Evolutionary conservation across 2,888 invertebrate genomes (phyloP).

Genomic region (Caenorhabditis sulstoni): DNA sequence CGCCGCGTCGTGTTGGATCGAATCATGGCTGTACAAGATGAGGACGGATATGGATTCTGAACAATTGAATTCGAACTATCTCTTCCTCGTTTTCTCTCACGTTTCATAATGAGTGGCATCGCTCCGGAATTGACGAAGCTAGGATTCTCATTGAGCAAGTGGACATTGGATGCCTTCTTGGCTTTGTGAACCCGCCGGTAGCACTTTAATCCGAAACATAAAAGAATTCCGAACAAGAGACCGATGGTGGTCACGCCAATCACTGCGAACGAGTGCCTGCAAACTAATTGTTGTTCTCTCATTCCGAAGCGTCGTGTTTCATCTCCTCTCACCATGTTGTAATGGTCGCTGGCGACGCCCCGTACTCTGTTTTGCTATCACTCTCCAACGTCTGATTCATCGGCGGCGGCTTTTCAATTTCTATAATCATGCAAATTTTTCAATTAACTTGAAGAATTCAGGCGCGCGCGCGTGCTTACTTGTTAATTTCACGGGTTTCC

Average conservation of each 20-base stretch:
- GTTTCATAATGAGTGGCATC: conserved; percentile 42
- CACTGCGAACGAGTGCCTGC: conserved; percentile 39
- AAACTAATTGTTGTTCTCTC: conserved; percentile 1
- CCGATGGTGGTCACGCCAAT: neutral
- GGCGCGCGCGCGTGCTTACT: conserved; percentile 48
- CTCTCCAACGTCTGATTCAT: conserved; percentile 14
- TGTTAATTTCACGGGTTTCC: conserved; percentile 72
- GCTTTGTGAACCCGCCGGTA: conserved; percentile 16
- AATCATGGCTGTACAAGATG: conserved; percentile 79
- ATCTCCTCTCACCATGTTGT: conserved; percentile 4
- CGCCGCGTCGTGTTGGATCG: conserved; percentile 75
- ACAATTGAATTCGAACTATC: neutral
- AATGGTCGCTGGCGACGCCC: neutral
- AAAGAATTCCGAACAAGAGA: neutral
- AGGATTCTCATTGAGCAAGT: conserved; percentile 25
- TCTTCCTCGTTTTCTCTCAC: conserved; percentile 30
- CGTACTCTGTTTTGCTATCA: conserved; percentile 12
- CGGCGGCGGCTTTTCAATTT: conserved; percentile 45
- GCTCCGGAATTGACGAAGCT: conserved; percentile 23
- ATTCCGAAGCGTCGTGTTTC: too few species aligned
- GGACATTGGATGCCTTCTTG: conserved; percentile 24
- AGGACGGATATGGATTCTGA: conserved; percentile 68
- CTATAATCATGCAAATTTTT: conserved; percentile 9
- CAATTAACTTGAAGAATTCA: neutral
- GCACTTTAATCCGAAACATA: conserved; percentile 22